Base-by-base conservation (phyloP, 2,888 invertebrate genomes). In the Nomada goodeniana region DNA sequence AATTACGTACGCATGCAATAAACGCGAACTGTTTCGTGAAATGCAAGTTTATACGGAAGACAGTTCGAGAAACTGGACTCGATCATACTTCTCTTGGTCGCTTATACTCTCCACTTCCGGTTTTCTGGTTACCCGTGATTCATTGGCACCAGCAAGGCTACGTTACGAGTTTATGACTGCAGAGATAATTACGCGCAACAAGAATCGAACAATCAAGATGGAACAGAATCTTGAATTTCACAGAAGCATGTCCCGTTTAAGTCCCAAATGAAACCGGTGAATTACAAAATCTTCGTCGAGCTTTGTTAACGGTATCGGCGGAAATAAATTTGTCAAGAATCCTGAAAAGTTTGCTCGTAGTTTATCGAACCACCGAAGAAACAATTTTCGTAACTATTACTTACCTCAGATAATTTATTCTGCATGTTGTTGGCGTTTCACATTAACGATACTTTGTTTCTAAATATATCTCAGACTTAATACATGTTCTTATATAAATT, bases 11-110 rank as follows among this genome's bases (percentile, higher is more conserved):
- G 18, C 50, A 26, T 15, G 26, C 18, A 60, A 52, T 80, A 79
- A 80, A 61, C 80, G 50, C 26, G 47, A 71, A 67, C 42, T 42
- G 65, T 80, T 65, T 80, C 71, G 71, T 26, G 71, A 80, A 79
- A 61, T 50, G 52, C n/a, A 61, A 60, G 80, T 65, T 64, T 61
- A 71, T 60, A 23, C 65, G 53, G 65, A 79, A 47, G 59, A 65
- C 53, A 71, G 47, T 71, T 65, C 15, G 60, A 80, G 80, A 70
- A 65, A 67, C 71, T 71, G 26, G 42, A 61, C 60, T 55, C 3
- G 60, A 80, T 80, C 60, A 26, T 80, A 71, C 67, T 60, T 80
- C 80, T 53, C n/a, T 44, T n/a, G 44, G 64, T 47, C 64, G 29
- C 29, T 36, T 42, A 5, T 23, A 36, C 36, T 44, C 69, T 60